Conservation (phyloP, 1,140 invertebrate genomes). For the Drosophila rufa region DNA sequence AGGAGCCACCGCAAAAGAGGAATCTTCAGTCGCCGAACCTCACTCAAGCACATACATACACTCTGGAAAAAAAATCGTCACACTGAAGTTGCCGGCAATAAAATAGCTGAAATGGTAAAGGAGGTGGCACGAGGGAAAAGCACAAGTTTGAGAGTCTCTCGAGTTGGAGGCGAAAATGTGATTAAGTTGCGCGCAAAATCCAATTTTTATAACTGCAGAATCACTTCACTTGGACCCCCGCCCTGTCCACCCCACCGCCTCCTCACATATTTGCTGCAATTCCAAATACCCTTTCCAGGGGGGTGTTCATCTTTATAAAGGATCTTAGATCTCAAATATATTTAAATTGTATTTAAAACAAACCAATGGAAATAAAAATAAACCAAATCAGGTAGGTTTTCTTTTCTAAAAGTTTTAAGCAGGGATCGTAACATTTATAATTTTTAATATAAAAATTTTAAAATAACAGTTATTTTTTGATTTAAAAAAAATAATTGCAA, state of each 20-base stretch:
- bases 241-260: slow-evolving; percentile 30
- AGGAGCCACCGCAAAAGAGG: slow-evolving; percentile 47
- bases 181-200: slow-evolving; percentile 83
- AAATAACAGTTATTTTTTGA: too few relatives aligned
- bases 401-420: too few relatives aligned
- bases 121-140: slow-evolving; percentile 28
- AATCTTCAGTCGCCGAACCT: slow-evolving; percentile 41
- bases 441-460: too few relatives aligned
- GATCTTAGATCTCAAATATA: not conserved
- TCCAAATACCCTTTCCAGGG: slow-evolving; percentile 6
- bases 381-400: too few relatives aligned
- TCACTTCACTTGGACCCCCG: slow-evolving; percentile 73
- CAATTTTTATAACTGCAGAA: slow-evolving; percentile 84
- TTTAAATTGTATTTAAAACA: not conserved
- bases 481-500: too few relatives aligned
- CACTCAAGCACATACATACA: slow-evolving; percentile 47
- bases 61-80: slow-evolving; percentile 68
- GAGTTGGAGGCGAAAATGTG: slow-evolving; percentile 81
- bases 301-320: not conserved
- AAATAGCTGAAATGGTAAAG: slow-evolving; percentile 70
- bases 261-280: slow-evolving; percentile 35
- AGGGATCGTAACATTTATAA: too few relatives aligned
- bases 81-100: slow-evolving; percentile 75
- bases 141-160: slow-evolving; percentile 56
- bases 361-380: not conserved